phyloP scores from a whole-genome alignment of 2,797 vertebrate genomes.

The Acanthopagrus latus region DNA sequence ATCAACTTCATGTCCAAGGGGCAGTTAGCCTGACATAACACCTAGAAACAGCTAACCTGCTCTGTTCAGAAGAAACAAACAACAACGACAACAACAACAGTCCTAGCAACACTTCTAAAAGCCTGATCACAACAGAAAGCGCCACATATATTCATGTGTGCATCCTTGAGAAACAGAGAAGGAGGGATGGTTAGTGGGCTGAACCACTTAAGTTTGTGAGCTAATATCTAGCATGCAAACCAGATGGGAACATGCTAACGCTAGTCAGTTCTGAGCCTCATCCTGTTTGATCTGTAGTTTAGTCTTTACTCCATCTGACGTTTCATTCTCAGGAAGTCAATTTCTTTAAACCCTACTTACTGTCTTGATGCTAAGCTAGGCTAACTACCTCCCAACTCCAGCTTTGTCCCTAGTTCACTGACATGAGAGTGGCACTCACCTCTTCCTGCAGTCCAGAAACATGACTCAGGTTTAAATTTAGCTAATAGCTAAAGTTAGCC shows the following conservation, averaged over 20 bases:
- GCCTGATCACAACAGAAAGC: neutral
- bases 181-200: neutral
- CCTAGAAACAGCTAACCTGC: neutral
- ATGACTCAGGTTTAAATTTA: too few species aligned
- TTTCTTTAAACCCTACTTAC: too few species aligned
- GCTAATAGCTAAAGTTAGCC: too few species aligned
- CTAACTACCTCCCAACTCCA: neutral
- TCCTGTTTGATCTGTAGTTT: neutral
- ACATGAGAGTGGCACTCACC: too few species aligned
- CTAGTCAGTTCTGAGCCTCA: neutral
- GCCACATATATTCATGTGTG: neutral
- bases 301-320: neutral
- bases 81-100: too few species aligned
- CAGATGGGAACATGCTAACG: neutral
- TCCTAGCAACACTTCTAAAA: neutral
- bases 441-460: too few species aligned
- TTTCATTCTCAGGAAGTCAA: neutral
- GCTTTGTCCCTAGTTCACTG: neutral
- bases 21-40: neutral
- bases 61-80: too few species aligned
- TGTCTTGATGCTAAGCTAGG: conserved; percentile 4
- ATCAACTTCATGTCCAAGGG: too few species aligned
- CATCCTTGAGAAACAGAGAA: neutral
- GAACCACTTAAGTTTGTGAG: too few species aligned
- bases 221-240: neutral